Evolutionary conservation across 2,888 invertebrate species (phyloP).

Genomic region (Empis stercorea): DNA sequence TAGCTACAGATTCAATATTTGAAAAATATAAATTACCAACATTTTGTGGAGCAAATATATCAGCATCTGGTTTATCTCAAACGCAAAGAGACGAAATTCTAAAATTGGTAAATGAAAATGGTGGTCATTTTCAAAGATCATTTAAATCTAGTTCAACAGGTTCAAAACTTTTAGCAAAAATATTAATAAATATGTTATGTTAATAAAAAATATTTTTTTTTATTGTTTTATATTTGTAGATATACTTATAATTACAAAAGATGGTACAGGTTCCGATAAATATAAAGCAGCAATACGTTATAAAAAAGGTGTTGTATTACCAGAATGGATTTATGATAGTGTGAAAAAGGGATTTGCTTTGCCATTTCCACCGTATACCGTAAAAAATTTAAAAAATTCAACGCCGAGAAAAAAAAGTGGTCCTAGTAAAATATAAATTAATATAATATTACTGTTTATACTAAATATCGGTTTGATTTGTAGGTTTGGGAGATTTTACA

Average conservation of each 20-base stretch:
- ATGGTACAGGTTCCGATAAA: conserved; percentile 28
- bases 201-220: too few relatives aligned
- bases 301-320: conserved; percentile 48
- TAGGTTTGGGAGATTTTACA: conserved; percentile 24
- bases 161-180: too few relatives aligned
- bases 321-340: conserved; percentile 73
- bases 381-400: conserved; percentile 49
- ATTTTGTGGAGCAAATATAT: conserved; percentile 65
- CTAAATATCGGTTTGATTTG: too few relatives aligned
- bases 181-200: too few relatives aligned
- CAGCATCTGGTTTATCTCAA: conserved; percentile 58
- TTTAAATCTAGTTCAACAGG: conserved; percentile 21
- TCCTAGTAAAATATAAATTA: conserved; percentile 14
- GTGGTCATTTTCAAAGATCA: conserved; percentile 46
- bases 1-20: conserved; percentile 53
- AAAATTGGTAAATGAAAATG: conserved; percentile 57
- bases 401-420: conserved; percentile 51
- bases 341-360: conserved; percentile 55
- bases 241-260: conserved; percentile 30
- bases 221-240: conserved; percentile 26
- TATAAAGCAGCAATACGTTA: conserved; percentile 31
- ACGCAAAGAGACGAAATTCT: conserved; percentile 42
- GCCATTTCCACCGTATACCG: conserved; percentile 45
- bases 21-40: conserved; percentile 48
- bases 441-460: too few relatives aligned